These are phyloP conservation scores for Cochlearius cochlearius DNA, from an alignment of 2,113 vertebrate species.

Conservation along the genomic window DNA sequence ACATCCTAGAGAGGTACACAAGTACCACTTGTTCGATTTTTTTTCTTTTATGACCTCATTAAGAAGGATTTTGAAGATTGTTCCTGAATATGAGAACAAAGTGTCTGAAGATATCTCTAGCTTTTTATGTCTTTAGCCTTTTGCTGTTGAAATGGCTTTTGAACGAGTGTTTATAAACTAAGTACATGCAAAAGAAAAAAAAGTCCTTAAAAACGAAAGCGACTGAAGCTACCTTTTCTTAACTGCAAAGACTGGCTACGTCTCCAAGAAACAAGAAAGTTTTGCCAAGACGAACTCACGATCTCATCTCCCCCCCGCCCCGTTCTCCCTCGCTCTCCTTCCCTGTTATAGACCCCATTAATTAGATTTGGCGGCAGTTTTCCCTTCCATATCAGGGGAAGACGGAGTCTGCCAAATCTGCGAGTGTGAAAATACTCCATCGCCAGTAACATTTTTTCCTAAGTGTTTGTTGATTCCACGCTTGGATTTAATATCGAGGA, in stretches of 20 bases:
- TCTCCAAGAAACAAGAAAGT: conserved; percentile 56
- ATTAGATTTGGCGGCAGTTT: conserved; percentile 78
- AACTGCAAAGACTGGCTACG: not conserved
- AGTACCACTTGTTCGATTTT: conserved; percentile 77
- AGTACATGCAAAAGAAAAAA: not conserved
- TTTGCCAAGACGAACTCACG: conserved; percentile 73
- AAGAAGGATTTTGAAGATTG: conserved; percentile 89
- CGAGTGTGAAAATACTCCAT: conserved; percentile 74
- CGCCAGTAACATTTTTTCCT: conserved; percentile 66
- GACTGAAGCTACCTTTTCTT: not conserved
- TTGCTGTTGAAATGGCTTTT: conserved; percentile 43
- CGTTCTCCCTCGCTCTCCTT: conserved; percentile 8
- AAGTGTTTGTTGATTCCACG: conserved; percentile 77
- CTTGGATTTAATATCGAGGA: conserved; percentile 74
- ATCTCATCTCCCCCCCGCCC: not conserved
- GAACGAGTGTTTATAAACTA: conserved; percentile 37
- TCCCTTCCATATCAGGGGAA: conserved; percentile 69
- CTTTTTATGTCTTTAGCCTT: conserved; percentile 69
- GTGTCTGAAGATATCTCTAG: conserved; percentile 82
- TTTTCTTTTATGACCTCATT: conserved; percentile 86
- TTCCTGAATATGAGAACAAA: conserved; percentile 87
- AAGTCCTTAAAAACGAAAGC: conserved; percentile 8
- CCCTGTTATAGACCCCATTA: conserved; percentile 72
- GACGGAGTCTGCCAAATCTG: conserved; percentile 73
- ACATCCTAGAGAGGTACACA: conserved; percentile 75